Evolutionary conservation across 2,888 invertebrate genomes (phyloP), one percentile per base, ranked within the genome.

Genomic region (Dryobotodes eremita): DNA sequence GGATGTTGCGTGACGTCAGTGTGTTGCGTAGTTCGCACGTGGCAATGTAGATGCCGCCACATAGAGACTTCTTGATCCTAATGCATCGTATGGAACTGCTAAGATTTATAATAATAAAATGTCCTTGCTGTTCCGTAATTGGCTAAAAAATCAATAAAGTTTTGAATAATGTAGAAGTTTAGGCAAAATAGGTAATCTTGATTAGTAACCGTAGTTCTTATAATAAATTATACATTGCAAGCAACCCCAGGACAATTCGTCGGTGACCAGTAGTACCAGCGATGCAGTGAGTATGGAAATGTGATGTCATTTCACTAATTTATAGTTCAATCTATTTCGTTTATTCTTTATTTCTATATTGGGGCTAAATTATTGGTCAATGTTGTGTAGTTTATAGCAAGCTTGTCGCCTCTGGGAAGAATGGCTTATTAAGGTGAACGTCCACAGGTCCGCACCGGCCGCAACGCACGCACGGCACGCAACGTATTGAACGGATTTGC

Each of bases 201-300:
- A 11, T 48, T 0, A 65, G 59, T 53, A 59, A n/a, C 53, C 75
- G 31, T 71, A 84, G 76, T 82, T 69, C 66, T 82, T 75, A 82
- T 76, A 80, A 59, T 73, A 2, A 46, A 64, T 84, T 88, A 64
- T 83, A 79, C 75, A 75, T 95, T 94, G 59, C 95, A 95, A 97
- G 96, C 96, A 96, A 17, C 91, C 96, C 87, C 96, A 96, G 96
- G 96, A 97, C 89, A 96, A 94, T 82, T 96, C 96, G 0, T 96
- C 96, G 42, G 96, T 97, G 46, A 96, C 96, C 78, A 96, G 96
- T 93, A 96, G 96, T 90, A 96, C 96, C 4, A 96, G 96, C 87
- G 97, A 97, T 93, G 96, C 96, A 94, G 97, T 97, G 96, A 97
- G 97, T 96, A 96, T 94, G 91, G 88, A 92, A 94, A 95, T 93